These are phyloP conservation scores for Lacanobia wlatinum DNA, from an alignment of 2,888 invertebrate species.

Conservation along the genomic window DNA sequence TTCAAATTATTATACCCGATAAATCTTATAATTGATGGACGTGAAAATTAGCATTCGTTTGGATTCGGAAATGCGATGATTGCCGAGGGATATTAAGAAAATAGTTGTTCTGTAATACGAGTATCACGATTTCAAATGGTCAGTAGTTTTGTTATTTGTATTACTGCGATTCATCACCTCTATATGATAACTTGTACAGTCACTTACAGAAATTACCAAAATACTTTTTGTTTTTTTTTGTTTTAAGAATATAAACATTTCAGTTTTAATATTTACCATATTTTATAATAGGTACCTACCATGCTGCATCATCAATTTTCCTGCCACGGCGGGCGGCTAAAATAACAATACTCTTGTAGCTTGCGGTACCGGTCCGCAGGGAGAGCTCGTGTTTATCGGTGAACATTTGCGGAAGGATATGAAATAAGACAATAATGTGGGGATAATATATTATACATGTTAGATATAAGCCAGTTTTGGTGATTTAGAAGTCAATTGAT, in stretches of 20 bases:
- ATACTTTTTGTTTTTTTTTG: neutral
- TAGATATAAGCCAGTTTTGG: neutral
- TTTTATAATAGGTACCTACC: slow-evolving; percentile 43
- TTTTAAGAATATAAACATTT: slow-evolving; percentile 9
- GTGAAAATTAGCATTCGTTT: too few species aligned
- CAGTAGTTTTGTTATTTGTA: too few species aligned
- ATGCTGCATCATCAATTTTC: slow-evolving; percentile 53
- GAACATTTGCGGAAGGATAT: slow-evolving; percentile 24
- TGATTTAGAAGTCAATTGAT: neutral
- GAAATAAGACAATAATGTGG: slow-evolving; percentile 31
- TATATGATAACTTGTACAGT: neutral
- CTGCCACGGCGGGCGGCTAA: slow-evolving; percentile 29
- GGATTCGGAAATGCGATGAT: too few species aligned
- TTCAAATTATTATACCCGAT: too few species aligned
- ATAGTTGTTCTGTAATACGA: too few species aligned
- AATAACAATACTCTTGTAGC: slow-evolving; percentile 46
- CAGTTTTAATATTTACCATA: slow-evolving; percentile 18
- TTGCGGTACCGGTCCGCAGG: slow-evolving; percentile 31
- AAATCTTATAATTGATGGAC: too few species aligned
- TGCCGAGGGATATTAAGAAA: too few species aligned
- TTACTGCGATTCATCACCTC: neutral
- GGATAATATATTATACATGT: slow-evolving; percentile 32
- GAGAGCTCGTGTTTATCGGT: slow-evolving; percentile 47
- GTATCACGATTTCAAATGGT: too few species aligned
- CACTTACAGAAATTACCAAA: neutral